phyloP scores from a whole-genome alignment of 1,140 invertebrate genomes.

The Drosophila ohnishii region DNA sequence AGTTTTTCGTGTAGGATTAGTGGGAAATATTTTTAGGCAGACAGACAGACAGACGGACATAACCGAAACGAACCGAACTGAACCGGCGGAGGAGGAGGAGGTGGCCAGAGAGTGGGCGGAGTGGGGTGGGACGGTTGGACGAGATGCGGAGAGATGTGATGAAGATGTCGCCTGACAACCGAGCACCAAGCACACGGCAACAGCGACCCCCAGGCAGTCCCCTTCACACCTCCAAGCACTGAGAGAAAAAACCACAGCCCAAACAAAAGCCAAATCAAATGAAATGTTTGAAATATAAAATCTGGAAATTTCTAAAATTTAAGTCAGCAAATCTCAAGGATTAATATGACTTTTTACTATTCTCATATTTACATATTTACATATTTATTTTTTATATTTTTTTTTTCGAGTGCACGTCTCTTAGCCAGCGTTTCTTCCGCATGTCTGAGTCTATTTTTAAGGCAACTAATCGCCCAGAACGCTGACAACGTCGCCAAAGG shows the following conservation, averaged over 20 bases:
- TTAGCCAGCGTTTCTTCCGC: constrained; percentile 53
- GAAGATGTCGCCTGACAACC: constrained; percentile 51
- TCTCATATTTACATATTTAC: too few relatives aligned
- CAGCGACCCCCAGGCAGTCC: constrained; percentile 2
- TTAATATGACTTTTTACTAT: too few relatives aligned
- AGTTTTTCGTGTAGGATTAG: constrained; percentile 70
- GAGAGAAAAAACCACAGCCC: neutral
- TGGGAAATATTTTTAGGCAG: constrained; percentile 60
- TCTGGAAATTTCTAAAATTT: too few relatives aligned
- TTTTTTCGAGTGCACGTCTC: constrained; percentile 9
- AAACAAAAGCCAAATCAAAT: neutral
- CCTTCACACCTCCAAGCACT: constrained; percentile 5
- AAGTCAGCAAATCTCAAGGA: too few relatives aligned
- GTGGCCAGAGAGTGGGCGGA: constrained; percentile 23
- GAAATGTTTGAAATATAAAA: neutral
- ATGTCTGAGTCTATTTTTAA: constrained; percentile 75
- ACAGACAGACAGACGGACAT: neutral
- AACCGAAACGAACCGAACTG: constrained; percentile 16
- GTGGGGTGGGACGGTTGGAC: constrained; percentile 14
- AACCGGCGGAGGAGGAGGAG: neutral
- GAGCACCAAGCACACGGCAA: constrained; percentile 21
- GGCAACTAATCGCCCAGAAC: constrained; percentile 75
- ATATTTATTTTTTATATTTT: neutral
- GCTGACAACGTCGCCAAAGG: constrained; percentile 50
- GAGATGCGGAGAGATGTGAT: constrained; percentile 25